Base-by-base conservation (phyloP, 1,140 invertebrate species). In the Neelides sp. region DNA sequence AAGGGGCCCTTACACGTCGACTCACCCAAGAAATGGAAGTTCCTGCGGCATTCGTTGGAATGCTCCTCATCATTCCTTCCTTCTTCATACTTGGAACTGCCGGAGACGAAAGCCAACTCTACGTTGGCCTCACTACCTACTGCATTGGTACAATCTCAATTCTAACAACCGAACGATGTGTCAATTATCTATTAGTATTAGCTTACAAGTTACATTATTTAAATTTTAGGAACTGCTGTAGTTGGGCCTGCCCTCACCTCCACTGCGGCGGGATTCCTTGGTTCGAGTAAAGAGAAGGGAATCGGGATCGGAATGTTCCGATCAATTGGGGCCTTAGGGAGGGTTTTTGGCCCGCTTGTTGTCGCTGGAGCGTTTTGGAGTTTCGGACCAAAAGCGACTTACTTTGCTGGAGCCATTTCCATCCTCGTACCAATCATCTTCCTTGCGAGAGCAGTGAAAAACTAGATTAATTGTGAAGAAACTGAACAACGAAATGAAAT, bases 301-400 rank as follows among this genome's bases (percentile, higher is more conserved):
- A 80, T 82, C 7, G 82, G 93, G 48, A 79, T 95, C 59, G 94
- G 94, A 4, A 87, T 90, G 55, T 91, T 96, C 64, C 72, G 94
- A 57, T 96, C 92, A 1, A 70, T 98, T 15, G 93, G 93, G 15
- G 87, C 92, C 8, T 71, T 98, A 17, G 91, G 92, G 23, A 71
- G 93, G 60, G 89, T 88, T n/a, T 65, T 89, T 27, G 93, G 93
- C 17, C 93, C 93, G 5, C 69, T 96, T 40, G 62, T 90, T n/a
- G 81, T 85, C 35, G 87, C 86, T 1, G 54, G 51, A 35, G 40
- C 61, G 12, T 66, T 65, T 52, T 66, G 64, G 62, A 44, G 48
- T 15, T 53, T 61, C 20, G 65, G 65, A 34, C 52, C 64, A 2
- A 43, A 40, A 10, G 28, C 47, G 5, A 63, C 63, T 19, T 66